phyloP scores from a whole-genome alignment of 2,888 invertebrate genomes.

The Diogma glabrata region DNA sequence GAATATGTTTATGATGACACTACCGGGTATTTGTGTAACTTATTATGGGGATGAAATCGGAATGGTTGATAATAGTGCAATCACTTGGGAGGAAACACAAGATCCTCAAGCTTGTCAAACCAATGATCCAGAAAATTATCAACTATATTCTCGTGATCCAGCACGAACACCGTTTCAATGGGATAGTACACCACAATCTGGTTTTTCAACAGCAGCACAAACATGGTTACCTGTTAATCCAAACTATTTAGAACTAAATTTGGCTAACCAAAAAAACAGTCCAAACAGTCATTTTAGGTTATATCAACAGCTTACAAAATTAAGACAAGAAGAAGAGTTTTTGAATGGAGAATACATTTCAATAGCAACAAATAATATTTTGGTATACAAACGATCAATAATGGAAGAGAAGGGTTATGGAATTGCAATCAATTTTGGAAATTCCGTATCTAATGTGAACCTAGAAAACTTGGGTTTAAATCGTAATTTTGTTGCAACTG shows the following conservation, averaged over 20 bases:
- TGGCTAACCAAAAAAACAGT: slow-evolving; percentile 38
- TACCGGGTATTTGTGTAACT: slow-evolving; percentile 76
- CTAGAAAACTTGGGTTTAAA: too few relatives aligned
- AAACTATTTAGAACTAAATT: slow-evolving; percentile 47
- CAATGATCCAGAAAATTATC: slow-evolving; percentile 46
- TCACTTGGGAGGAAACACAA: slow-evolving; percentile 38
- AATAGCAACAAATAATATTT: slow-evolving; percentile 35
- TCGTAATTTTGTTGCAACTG: background rate
- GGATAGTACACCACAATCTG: slow-evolving; percentile 40
- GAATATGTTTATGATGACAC: slow-evolving; percentile 66
- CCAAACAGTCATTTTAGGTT: slow-evolving; percentile 48
- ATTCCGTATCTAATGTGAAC: background rate
- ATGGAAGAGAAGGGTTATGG: background rate
- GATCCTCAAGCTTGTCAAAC: slow-evolving; percentile 47
- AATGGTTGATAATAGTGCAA: slow-evolving; percentile 47
- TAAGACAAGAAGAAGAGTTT: slow-evolving; percentile 43
- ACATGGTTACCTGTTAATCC: slow-evolving; percentile 61
- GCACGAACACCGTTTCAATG: slow-evolving; percentile 75
- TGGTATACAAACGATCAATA: background rate
- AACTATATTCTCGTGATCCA: slow-evolving; percentile 52
- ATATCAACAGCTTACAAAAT: slow-evolving; percentile 44
- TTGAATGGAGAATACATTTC: slow-evolving; percentile 43
- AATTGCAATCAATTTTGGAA: background rate
- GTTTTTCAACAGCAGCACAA: slow-evolving; percentile 43
- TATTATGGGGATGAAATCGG: slow-evolving; percentile 78